These are phyloP conservation scores for Dolichoris vasculosae DNA, from an alignment of 1,140 invertebrate genomes.

Conservation along the genomic window DNA sequence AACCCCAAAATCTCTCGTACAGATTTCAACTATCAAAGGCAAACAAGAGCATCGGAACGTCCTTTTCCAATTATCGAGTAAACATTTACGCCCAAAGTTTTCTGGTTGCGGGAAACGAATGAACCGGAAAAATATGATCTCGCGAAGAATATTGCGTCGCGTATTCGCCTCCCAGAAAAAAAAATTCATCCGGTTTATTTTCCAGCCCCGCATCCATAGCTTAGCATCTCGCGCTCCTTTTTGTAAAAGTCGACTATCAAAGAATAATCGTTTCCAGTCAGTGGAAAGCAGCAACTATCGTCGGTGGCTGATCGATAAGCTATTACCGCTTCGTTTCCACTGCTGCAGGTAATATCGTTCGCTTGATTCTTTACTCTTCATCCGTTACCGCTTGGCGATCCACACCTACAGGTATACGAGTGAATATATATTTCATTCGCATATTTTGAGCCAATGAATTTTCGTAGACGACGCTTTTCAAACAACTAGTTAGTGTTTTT, in stretches of 20 bases:
- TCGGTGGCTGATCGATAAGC: slow-evolving; percentile 60
- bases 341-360: slow-evolving; percentile 52
- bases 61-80: too few species aligned
- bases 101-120: too few species aligned
- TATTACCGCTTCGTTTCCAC: slow-evolving; percentile 53
- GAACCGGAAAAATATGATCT: too few species aligned
- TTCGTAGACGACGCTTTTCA: neutral
- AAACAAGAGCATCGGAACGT: too few species aligned
- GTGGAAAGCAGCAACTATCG: slow-evolving; percentile 47
- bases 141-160: too few species aligned
- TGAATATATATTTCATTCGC: slow-evolving; percentile 39
- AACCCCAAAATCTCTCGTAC: too few species aligned
- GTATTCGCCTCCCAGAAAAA: neutral
- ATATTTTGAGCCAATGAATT: slow-evolving; percentile 38
- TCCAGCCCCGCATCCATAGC: neutral
- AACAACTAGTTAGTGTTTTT: too few species aligned
- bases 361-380: slow-evolving; percentile 53
- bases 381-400: neutral
- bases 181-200: neutral
- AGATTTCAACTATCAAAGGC: too few species aligned
- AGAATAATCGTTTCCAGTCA: slow-evolving; percentile 55
- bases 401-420: neutral
- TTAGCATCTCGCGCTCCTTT: neutral
- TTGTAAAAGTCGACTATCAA: slow-evolving; percentile 55
- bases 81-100: too few species aligned